Conservation (phyloP, 2,113 vertebrate genomes). For the Chlamydotis undulata region DNA sequence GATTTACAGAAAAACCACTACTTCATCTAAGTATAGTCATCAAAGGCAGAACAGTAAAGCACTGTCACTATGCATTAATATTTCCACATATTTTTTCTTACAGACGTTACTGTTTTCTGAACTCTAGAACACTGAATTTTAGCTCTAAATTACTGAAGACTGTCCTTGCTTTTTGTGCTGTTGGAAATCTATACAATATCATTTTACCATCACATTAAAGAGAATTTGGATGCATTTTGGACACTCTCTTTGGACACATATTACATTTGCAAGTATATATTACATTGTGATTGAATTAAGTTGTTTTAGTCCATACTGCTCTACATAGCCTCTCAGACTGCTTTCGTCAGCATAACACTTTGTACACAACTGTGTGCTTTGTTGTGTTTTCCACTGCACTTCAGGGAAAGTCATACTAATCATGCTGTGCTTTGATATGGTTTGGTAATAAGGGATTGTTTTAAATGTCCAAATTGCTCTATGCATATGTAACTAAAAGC, state of each 20-base stretch:
- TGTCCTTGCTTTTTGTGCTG: not conserved
- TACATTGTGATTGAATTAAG: not conserved
- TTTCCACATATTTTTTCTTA: not conserved
- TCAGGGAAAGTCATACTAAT: not conserved
- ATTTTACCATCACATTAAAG: not conserved
- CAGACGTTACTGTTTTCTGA: not conserved
- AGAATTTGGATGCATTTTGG: not conserved
- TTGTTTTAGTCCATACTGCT: not conserved
- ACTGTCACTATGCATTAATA: not conserved
- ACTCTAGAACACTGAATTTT: not conserved
- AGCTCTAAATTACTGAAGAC: not conserved
- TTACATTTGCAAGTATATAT: not conserved
- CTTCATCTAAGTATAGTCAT: not conserved
- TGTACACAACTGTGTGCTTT: not conserved
- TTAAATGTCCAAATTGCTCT: not conserved
- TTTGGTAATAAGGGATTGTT: not conserved
- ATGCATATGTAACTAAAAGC: not conserved
- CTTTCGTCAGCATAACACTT: not conserved
- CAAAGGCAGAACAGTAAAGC: not conserved
- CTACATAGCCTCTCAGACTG: not conserved
- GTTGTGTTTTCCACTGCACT: not conserved
- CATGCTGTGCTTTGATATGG: not conserved
- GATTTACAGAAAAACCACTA: not conserved
- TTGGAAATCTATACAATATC: not conserved
- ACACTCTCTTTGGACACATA: not conserved